These are phyloP conservation scores for Ptiloglossa arizonensis DNA, from an alignment of 1,140 invertebrate genomes.

Conservation along the genomic window DNA sequence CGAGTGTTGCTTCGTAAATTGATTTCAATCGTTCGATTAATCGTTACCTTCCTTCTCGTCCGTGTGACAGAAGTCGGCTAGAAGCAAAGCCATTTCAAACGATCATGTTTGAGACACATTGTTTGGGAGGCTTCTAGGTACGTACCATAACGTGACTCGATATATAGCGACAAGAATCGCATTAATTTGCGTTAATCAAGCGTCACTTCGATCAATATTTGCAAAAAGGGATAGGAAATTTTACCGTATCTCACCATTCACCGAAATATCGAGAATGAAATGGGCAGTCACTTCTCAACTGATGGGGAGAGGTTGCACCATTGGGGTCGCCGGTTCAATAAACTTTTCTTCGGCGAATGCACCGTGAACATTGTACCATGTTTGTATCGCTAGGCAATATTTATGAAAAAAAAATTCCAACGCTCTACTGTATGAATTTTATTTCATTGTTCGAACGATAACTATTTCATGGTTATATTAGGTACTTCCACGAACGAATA, in stretches of 20 bases:
- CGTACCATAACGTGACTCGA: conserved; percentile 2
- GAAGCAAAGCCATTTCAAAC: conserved; percentile 80
- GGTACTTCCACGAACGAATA: too few relatives aligned
- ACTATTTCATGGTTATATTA: too few relatives aligned
- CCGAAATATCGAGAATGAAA: too few relatives aligned
- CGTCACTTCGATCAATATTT: neutral
- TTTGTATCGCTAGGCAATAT: too few relatives aligned
- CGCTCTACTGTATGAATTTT: too few relatives aligned
- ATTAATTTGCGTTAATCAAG: conserved; percentile 1
- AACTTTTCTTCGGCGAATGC: too few relatives aligned
- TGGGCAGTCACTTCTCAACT: too few relatives aligned
- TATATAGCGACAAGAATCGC: neutral
- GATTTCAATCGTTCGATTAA: conserved; percentile 70
- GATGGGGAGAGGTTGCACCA: neutral
- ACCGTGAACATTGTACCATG: too few relatives aligned
- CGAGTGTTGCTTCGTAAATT: conserved; percentile 51
- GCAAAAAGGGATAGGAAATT: neutral
- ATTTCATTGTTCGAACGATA: too few relatives aligned
- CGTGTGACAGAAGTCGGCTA: conserved; percentile 79
- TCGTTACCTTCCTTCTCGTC: conserved; percentile 80
- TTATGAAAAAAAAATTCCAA: too few relatives aligned
- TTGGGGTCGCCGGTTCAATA: too few relatives aligned
- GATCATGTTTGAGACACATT: conserved; percentile 73
- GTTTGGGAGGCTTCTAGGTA: conserved; percentile 26
- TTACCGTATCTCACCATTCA: neutral